Conservation (phyloP, 2,797 vertebrate genomes). For the Rhincodon typus region DNA sequence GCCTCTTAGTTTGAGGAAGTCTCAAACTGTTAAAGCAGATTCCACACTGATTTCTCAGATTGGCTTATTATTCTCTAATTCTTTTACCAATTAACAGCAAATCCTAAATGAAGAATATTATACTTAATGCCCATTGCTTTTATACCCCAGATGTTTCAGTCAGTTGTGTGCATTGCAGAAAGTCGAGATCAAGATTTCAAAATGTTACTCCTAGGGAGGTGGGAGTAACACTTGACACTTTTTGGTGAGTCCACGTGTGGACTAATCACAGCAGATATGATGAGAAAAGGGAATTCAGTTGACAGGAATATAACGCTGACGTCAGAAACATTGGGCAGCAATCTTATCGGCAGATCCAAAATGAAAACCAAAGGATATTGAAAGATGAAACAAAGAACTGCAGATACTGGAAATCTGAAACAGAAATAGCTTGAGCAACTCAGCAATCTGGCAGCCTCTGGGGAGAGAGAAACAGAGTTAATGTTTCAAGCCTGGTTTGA, state of each 20-base stretch:
- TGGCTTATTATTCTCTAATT: background rate
- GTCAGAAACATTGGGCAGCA: background rate
- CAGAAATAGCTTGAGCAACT: too few species aligned
- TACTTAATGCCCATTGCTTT: background rate
- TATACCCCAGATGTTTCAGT: background rate
- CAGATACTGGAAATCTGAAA: too few species aligned
- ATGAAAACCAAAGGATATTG: background rate
- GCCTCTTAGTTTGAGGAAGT: background rate
- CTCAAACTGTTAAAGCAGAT: background rate
- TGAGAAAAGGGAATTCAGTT: background rate
- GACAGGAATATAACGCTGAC: background rate
- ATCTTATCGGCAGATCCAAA: background rate
- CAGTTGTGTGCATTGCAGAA: too few species aligned
- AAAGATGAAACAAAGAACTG: background rate
- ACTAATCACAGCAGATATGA: background rate
- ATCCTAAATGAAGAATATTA: background rate
- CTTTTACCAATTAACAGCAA: background rate
- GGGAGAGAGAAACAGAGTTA: too few species aligned
- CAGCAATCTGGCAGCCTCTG: too few species aligned
- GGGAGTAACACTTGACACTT: too few species aligned
- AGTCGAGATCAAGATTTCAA: background rate
- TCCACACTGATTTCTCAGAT: background rate
- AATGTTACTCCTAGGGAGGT: background rate
- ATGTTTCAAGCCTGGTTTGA: too few species aligned
- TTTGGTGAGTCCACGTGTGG: background rate